phyloP scores from a whole-genome alignment of 2,888 invertebrate genomes.

The Callinectes sapidus region DNA sequence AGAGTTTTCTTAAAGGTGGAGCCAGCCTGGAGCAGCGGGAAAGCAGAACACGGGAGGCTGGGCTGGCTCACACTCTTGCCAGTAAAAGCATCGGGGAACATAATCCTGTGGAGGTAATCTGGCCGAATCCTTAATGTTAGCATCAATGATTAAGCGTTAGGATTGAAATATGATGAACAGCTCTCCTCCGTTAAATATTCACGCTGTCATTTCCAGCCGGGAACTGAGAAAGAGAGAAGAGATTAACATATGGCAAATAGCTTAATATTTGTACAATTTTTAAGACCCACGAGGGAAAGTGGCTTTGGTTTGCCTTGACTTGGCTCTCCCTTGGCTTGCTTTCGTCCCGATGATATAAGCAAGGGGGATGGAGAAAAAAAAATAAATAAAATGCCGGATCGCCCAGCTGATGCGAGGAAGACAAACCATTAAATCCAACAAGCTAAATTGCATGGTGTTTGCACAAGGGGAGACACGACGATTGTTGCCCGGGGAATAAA shows the following conservation, averaged over 20 bases:
- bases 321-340: too few relatives aligned
- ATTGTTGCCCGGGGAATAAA: not conserved
- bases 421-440: conserved; percentile 18
- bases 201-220: conserved; percentile 43
- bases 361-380: not conserved
- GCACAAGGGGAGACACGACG: conserved; percentile 20
- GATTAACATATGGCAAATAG: not conserved
- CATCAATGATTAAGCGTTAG: conserved; percentile 36
- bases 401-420: conserved; percentile 26
- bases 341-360: not conserved
- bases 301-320: too few relatives aligned
- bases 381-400: not conserved
- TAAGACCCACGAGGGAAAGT: not conserved
- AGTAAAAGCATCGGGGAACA: conserved; percentile 18
- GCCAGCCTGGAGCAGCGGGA: not conserved
- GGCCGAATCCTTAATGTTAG: conserved; percentile 39
- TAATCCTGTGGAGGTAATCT: conserved; percentile 42
- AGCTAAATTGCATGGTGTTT: conserved; percentile 28
- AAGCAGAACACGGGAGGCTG: not conserved
- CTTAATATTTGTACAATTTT: not conserved
- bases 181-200: conserved; percentile 11
- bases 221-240: not conserved
- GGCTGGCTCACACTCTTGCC: not conserved
- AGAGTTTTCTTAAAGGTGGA: conserved; percentile 18
- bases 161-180: conserved; percentile 45